Evolutionary conservation across 2,113 vertebrate species (phyloP).

Genomic region (Lophochroa leadbeateri): DNA sequence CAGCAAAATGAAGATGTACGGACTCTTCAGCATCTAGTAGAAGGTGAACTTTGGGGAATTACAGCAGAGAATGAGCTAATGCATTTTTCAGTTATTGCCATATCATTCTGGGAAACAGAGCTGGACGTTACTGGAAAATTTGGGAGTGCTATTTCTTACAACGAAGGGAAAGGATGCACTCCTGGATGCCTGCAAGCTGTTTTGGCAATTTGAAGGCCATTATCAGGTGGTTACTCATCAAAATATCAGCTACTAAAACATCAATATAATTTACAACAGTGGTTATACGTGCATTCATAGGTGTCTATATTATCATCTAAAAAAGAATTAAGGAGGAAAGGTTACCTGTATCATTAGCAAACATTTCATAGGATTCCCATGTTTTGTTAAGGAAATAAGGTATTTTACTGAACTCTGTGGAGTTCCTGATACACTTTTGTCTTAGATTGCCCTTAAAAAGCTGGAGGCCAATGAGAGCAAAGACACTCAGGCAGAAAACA

Average conservation of each 20-base stretch:
- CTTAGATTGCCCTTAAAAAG: slow-evolving; percentile 96
- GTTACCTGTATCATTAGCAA: slow-evolving; percentile 71
- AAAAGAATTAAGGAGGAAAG: neutral
- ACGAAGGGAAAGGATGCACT: neutral
- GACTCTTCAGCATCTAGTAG: neutral
- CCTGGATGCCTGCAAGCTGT: neutral
- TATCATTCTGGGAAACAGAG: neutral
- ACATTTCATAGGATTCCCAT: slow-evolving; percentile 74
- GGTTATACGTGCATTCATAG: neutral
- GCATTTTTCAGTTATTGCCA: neutral
- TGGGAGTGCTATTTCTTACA: neutral
- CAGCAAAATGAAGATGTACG: neutral
- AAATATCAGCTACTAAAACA: neutral
- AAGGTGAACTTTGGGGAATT: slow-evolving; percentile 4
- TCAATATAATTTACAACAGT: neutral
- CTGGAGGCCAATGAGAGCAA: slow-evolving; percentile 94
- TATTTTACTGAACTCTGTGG: slow-evolving; percentile 26
- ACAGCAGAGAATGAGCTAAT: neutral
- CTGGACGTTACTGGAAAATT: neutral
- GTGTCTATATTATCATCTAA: neutral
- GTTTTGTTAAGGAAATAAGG: slow-evolving; percentile 61
- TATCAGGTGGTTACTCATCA: neutral
- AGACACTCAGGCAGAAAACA: slow-evolving; percentile 92
- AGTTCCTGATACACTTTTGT: slow-evolving; percentile 85
- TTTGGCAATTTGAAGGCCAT: neutral